Percentiles rank a stretch among this genome's conserved stretches.
phyloP scores from a whole-genome alignment of 2,888 invertebrate genomes.

The Himalopsyche japonica region DNA sequence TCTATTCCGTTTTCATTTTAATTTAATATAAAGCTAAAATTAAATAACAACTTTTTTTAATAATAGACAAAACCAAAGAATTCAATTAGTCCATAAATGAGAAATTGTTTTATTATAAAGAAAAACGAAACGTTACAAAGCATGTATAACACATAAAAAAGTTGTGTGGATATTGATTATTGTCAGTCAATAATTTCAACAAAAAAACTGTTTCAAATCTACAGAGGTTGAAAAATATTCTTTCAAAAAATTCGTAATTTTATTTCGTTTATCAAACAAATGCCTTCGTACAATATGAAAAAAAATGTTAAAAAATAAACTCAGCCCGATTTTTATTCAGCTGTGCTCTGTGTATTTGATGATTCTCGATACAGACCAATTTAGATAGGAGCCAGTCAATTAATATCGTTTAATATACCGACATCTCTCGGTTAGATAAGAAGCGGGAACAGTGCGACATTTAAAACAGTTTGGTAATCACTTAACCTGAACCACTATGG shows the following conservation, averaged over 20 bases:
- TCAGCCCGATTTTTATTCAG: not conserved
- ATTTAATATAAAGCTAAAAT: too few relatives aligned
- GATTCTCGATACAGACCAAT: slow-evolving; percentile 27
- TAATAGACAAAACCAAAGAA: too few relatives aligned
- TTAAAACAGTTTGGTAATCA: not conserved
- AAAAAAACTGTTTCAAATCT: too few relatives aligned
- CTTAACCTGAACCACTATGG: not conserved
- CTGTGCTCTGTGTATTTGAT: not conserved
- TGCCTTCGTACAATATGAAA: not conserved
- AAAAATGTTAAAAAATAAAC: not conserved
- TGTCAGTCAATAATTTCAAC: too few relatives aligned
- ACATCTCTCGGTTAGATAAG: slow-evolving; percentile 12
- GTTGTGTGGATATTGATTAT: too few relatives aligned
- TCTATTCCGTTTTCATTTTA: too few relatives aligned
- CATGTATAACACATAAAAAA: too few relatives aligned
- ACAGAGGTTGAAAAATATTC: not conserved
- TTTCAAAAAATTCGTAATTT: not conserved
- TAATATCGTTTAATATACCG: slow-evolving; percentile 26
- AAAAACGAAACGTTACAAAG: too few relatives aligned
- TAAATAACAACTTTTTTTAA: too few relatives aligned
- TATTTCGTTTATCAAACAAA: not conserved
- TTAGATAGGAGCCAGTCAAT: slow-evolving; percentile 31
- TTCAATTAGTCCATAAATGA: too few relatives aligned
- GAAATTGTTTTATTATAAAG: too few relatives aligned
- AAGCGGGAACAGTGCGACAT: not conserved